Percentiles rank a stretch among this genome's conserved stretches.
phyloP scores from a whole-genome alignment of 2,888 invertebrate species.

The Copidosoma aretas region DNA sequence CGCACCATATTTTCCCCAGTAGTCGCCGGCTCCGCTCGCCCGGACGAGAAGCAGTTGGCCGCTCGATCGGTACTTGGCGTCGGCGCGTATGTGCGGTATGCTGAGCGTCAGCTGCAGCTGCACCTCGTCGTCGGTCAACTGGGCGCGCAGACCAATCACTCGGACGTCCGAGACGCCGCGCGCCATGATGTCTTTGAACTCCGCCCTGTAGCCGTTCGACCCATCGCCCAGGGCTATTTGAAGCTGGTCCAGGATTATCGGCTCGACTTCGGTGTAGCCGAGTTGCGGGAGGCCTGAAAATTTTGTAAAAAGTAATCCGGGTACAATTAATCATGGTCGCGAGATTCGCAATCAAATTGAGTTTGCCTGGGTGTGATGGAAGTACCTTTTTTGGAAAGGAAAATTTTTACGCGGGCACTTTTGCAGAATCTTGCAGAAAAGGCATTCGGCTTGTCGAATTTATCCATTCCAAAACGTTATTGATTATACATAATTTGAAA shows the following conservation, averaged over 20 bases:
- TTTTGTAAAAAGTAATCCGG: background rate
- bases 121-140: constrained; percentile 67
- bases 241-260: constrained; percentile 82
- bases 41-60: constrained; percentile 81
- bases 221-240: constrained; percentile 81
- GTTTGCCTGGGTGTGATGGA: no score
- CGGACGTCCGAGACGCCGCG: constrained; percentile 82
- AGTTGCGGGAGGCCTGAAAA: constrained; percentile 56
- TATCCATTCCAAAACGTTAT: no score
- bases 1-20: constrained; percentile 88
- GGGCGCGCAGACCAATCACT: constrained; percentile 78
- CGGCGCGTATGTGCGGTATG: constrained; percentile 80
- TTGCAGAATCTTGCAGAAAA: no score
- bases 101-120: constrained; percentile 83
- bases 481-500: no score
- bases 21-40: constrained; percentile 85
- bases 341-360: no score
- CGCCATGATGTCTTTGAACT: constrained; percentile 80
- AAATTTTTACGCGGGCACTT: no score
- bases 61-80: constrained; percentile 81
- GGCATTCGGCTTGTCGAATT: no score
- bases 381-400: no score
- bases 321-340: no score
- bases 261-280: constrained; percentile 68
- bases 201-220: constrained; percentile 82